A percentile compares a stretch with the other conserved stretches of the same genome.
These are phyloP conservation scores for Chironomus striatipennis DNA, from an alignment of 1,140 invertebrate species.

Conservation along the genomic window DNA sequence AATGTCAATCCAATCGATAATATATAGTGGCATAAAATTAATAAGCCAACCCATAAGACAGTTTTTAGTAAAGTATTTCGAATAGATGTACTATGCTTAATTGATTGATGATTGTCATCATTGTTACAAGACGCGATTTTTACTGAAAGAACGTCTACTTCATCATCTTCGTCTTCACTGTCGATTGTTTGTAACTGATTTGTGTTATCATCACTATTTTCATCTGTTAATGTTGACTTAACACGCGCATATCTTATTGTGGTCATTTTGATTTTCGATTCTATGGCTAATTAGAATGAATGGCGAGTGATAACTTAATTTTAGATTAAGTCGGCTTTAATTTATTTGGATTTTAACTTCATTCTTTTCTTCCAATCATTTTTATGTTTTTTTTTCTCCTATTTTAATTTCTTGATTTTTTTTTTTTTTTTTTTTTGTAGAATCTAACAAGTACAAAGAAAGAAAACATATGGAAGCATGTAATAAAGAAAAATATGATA, in stretches of 20 bases:
- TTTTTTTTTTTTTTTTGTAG: no score
- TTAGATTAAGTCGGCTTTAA: no score
- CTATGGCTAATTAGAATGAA: no score
- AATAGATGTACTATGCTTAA: neutral
- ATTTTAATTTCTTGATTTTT: no score
- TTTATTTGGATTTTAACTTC: no score
- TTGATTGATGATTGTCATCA: neutral
- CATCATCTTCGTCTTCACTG: neutral
- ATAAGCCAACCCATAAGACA: constrained; percentile 25
- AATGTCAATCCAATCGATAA: constrained; percentile 93
- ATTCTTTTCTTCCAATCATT: no score
- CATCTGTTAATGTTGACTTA: constrained; percentile 12
- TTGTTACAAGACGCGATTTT: neutral
- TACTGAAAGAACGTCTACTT: neutral
- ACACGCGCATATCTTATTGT: constrained; percentile 16
- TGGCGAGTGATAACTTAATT: no score
- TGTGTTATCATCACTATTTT: constrained; percentile 9
- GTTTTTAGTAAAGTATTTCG: constrained; percentile 25
- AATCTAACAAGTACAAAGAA: no score
- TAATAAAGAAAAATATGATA: no score
- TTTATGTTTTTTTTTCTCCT: no score
- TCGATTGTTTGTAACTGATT: constrained; percentile 17
- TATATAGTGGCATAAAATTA: constrained; percentile 75
- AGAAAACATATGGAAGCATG: no score
- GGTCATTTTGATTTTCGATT: neutral